Evolutionary conservation across 2,888 invertebrate genomes (phyloP).

Genomic region (Muscina levida): DNA sequence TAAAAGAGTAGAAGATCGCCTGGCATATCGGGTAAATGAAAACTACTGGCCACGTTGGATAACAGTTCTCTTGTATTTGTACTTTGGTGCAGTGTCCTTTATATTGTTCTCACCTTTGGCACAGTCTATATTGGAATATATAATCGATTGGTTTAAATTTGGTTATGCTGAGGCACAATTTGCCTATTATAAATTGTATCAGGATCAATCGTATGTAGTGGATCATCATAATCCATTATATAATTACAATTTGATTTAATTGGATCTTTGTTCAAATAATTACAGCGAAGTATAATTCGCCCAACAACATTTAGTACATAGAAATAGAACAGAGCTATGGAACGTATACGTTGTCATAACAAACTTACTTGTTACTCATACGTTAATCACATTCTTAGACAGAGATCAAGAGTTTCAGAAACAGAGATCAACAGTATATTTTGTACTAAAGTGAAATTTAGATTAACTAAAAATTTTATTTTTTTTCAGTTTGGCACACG

Average conservation of each 20-base stretch:
- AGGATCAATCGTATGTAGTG: slow-evolving; percentile 1
- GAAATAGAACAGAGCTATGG: too few relatives aligned
- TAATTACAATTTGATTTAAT: too few relatives aligned
- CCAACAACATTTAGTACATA: too few relatives aligned
- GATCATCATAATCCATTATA: slow-evolving; percentile 30
- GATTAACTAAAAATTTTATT: slow-evolving; percentile 23
- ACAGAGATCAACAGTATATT: too few relatives aligned
- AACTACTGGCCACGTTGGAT: slow-evolving; percentile 19
- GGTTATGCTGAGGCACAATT: slow-evolving; percentile 16
- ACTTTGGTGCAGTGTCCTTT: not conserved
- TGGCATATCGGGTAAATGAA: not conserved
- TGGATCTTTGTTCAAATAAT: too few relatives aligned
- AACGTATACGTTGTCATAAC: too few relatives aligned
- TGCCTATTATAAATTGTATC: slow-evolving; percentile 22
- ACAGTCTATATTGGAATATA: not conserved
- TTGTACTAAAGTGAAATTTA: too few relatives aligned
- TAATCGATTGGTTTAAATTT: not conserved
- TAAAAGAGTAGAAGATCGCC: not conserved
- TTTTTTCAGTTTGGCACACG: slow-evolving; percentile 55
- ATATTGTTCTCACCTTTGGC: not conserved
- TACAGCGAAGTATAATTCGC: too few relatives aligned
- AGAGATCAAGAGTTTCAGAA: too few relatives aligned
- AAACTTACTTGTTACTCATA: slow-evolving; percentile 19
- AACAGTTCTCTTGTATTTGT: not conserved
- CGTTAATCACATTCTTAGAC: too few relatives aligned